These are phyloP conservation scores for Mythimna pallens DNA, from an alignment of 2,888 invertebrate species.

Conservation along the genomic window DNA sequence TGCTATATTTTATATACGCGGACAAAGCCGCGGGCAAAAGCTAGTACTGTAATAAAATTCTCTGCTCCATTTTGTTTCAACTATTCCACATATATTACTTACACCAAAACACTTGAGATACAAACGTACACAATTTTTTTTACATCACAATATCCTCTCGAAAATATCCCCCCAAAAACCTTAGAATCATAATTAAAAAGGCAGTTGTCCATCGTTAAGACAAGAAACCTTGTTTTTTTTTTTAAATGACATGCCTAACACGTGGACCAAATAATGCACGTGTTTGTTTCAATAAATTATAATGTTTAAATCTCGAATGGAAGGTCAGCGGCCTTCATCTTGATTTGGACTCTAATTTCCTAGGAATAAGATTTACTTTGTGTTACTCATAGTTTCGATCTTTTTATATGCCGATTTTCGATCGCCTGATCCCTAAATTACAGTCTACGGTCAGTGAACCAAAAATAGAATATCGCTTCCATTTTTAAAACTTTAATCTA, in stretches of 20 bases:
- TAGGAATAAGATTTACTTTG: not conserved
- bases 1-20: too few relatives aligned
- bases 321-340: not conserved
- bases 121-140: too few relatives aligned
- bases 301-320: not conserved
- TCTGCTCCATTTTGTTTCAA: too few relatives aligned
- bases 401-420: not conserved
- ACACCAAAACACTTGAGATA: too few relatives aligned
- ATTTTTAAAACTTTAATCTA: not conserved
- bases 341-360: not conserved
- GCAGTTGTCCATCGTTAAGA: too few relatives aligned
- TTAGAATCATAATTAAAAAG: not conserved
- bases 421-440: not conserved
- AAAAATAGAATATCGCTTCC: not conserved
- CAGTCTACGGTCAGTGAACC: not conserved
- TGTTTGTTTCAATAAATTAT: slow-evolving; percentile 4
- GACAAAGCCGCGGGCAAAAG: too few relatives aligned
- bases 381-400: not conserved
- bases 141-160: too few relatives aligned
- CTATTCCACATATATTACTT: too few relatives aligned
- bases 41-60: too few relatives aligned
- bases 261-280: slow-evolving; percentile 5
- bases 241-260: not conserved
- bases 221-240: not conserved
- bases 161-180: too few relatives aligned